These are phyloP conservation scores for Poecilia gillii DNA, from an alignment of 2,797 vertebrate genomes.

Conservation along the genomic window DNA sequence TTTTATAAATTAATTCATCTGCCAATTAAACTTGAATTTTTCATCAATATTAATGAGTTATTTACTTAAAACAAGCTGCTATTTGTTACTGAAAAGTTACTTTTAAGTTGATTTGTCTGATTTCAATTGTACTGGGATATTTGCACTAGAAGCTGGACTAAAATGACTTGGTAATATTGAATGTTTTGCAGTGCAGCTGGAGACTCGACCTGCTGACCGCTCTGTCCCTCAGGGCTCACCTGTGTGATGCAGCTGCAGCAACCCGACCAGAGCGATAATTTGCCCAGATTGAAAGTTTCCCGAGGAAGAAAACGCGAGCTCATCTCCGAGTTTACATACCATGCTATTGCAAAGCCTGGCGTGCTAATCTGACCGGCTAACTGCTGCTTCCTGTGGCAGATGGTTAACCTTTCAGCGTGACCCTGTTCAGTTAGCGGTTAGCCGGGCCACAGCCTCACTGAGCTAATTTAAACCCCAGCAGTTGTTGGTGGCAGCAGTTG, in stretches of 20 bases:
- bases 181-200: too few species aligned
- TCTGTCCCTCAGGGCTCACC: background rate
- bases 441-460: conserved; percentile 26
- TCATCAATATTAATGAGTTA: too few species aligned
- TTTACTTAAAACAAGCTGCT: too few species aligned
- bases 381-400: conserved; percentile 38
- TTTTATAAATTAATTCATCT: too few species aligned
- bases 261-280: conserved; percentile 28
- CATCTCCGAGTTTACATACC: background rate
- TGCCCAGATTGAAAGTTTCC: conserved; percentile 12
- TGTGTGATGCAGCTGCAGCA: background rate
- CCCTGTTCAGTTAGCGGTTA: conserved; percentile 43
- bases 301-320: background rate
- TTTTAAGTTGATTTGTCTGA: too few species aligned
- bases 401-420: conserved; percentile 48
- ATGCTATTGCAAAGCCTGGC: conserved; percentile 1
- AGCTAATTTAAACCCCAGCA: conserved; percentile 59
- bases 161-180: too few species aligned
- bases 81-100: too few species aligned
- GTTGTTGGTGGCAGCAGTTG: conserved; percentile 55
- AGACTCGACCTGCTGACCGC: too few species aligned
- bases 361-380: conserved; percentile 43
- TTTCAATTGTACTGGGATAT: too few species aligned
- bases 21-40: too few species aligned
- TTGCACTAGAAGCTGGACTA: too few species aligned